Evolutionary conservation across 2,797 vertebrate genomes (phyloP), one percentile per base, ranked within the genome.

Genomic region (Scomberomorus guttatus): DNA sequence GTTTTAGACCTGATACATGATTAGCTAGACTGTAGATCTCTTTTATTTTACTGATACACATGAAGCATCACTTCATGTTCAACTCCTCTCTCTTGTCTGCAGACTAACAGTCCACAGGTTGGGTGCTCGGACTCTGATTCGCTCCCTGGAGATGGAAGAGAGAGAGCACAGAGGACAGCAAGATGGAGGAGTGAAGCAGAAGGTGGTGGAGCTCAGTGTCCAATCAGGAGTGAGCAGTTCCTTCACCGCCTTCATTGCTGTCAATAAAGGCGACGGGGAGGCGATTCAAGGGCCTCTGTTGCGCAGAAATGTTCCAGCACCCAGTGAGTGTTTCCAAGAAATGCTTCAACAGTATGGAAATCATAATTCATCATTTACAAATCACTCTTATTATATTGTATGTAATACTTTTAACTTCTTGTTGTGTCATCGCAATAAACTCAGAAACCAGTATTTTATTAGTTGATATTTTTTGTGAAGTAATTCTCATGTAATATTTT

Each of bases 151-250:
- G 82, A 83, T 72, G 57, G 79, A 88, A 37, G 57, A 85, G 18
- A 72, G 56, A 25, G 63, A 75, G 0, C 0, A 4, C 0, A 2
- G 2, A 18, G 15, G 72, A 6, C 12, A 75, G 55, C 29, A 48
- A 42, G 60, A 70, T 20, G 7, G 22, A n/a, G 56, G 20, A 34
- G 22, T 89, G 72, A 93, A 92, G 79, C 73, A 91, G 70, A 94
- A 86, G 37, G 90, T 95, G 54, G 64, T 96, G 81, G 80, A 95
- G n/a, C 81, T 96, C 63, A 97, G 96, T 74, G 61, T 95, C 59
- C 93, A 95, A 50, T 94, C 94, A 65, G 95, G 95, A 84, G 94
- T 97, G 73, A 93, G 96, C 90, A 96, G 96, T 57, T 81, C 91
- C 48, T 94, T 94, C 79, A 96, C 96, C 0, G 92, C 96, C 24